Evolutionary conservation across 2,797 vertebrate species (phyloP), one percentile per base, ranked within the genome.

Genomic region (Melanotaenia trifasciata): DNA sequence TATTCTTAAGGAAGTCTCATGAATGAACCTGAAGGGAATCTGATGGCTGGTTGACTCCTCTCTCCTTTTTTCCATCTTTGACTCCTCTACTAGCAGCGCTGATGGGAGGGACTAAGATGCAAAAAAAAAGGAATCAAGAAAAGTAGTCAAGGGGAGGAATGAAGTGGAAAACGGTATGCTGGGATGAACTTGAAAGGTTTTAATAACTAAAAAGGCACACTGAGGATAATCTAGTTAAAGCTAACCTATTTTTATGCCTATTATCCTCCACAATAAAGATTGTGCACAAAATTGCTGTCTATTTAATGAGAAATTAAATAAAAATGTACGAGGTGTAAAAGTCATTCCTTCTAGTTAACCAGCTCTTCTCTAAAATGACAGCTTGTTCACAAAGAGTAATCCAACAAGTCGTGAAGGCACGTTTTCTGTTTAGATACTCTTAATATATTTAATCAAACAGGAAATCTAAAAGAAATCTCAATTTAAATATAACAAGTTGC

Each of bases 201-300:
- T 47, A 20, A 40, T 6, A 24, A 28, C 30, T 16, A 18, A 32
- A 70, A 58, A 70, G 35, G 16, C 18, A 50, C 28, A 26, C 50
- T n/a, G 38, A 24, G 33, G 9, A 64, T 32, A 26, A 32, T 70
- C n/a, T 5, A 3, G 2, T 26, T 38, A 43, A 36, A 58, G 10
- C 6, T 13, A 10, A 40, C 26, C 33, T 32, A n/a, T 30, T 40
- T 74, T 33, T 58, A 3, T 4, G 0, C 24, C 38, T n/a, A 30
- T 51, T 26, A 14, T 20, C 2, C 20, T 67, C 45, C 18, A 59
- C 56, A 65, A 43, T 14, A 40, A 74, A 24, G 2, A 38, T 2
- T 61, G n/a, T 7, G 16, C 28, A 22, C 28, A 50, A 74, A 73
- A 32, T 18, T 67, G 20, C 0, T 12, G 56, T 61, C 63, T 24